A percentile compares a stretch with the other conserved stretches of the same genome.
Conservation (phyloP, 2,888 invertebrate genomes). For the Mythimna lalbum region DNA sequence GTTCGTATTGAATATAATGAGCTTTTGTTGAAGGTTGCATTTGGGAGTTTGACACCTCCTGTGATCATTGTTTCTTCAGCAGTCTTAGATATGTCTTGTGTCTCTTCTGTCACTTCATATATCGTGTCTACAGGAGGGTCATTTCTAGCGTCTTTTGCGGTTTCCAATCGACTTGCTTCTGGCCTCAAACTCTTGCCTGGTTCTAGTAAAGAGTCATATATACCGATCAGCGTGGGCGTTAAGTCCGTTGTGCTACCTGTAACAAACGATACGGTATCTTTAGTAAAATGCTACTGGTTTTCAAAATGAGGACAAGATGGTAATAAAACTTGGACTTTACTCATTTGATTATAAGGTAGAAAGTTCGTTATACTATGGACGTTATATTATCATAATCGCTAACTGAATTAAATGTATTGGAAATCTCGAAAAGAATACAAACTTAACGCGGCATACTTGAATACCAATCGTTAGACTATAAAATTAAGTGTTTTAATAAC, state of each 20-base stretch:
- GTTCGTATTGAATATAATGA: conserved; percentile 83
- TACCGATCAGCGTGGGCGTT: conserved; percentile 95
- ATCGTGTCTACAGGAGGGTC: conserved; percentile 81
- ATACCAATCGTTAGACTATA: conserved; percentile 38
- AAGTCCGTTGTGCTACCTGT: conserved; percentile 96
- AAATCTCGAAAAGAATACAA: conserved; percentile 28
- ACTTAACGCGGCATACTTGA: conserved; percentile 23
- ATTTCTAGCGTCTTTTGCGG: conserved; percentile 88
- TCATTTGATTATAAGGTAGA: conserved; percentile 20
- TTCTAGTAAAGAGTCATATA: conserved; percentile 95
- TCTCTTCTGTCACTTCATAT: conserved; percentile 68
- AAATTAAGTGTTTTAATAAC: conserved; percentile 55
- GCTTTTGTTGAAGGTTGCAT: conserved; percentile 85
- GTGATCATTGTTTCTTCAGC: conserved; percentile 78
- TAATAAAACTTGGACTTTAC: conserved; percentile 28
- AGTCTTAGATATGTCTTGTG: conserved; percentile 62
- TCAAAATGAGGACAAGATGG: conserved; percentile 15
- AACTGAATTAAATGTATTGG: conserved; percentile 37
- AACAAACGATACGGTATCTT: conserved; percentile 78
- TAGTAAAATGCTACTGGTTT: conserved; percentile 37
- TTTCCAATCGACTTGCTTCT: conserved; percentile 78
- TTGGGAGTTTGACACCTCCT: conserved; percentile 84
- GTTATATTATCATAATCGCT: conserved; percentile 19
- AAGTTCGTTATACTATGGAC: conserved; percentile 6
- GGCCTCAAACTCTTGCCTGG: conserved; percentile 82